Conservation (phyloP, 2,113 vertebrate species). For the Pseudorasbora parva region DNA sequence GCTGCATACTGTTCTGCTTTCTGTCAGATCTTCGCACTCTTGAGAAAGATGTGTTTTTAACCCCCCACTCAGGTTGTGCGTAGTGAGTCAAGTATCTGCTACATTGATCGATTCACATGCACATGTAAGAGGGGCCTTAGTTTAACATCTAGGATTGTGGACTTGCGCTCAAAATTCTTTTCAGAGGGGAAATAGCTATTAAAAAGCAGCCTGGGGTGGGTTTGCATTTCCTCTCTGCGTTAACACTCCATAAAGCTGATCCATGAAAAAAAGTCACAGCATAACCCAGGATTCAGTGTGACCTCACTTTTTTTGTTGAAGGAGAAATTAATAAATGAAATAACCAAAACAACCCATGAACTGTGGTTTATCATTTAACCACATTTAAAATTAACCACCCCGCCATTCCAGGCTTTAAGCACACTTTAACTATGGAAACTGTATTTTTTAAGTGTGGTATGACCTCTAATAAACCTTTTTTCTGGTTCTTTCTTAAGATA, state of each 20-base stretch:
- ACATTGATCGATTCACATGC: conserved; percentile 22
- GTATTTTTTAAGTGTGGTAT: not conserved
- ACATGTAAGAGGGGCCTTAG: not conserved
- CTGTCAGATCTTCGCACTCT: not conserved
- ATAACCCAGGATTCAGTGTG: not conserved
- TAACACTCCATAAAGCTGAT: conserved; percentile 49
- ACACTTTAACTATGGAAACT: conserved; percentile 5
- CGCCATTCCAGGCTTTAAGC: not conserved
- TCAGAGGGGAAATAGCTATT: conserved; percentile 27
- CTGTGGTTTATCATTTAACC: conserved; percentile 23
- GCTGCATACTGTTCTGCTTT: not conserved
- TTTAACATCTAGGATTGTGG: not conserved
- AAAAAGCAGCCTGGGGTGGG: conserved; percentile 37
- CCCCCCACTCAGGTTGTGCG: not conserved
- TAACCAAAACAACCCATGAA: conserved; percentile 7
- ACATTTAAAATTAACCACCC: conserved; percentile 10
- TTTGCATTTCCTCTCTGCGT: conserved; percentile 45
- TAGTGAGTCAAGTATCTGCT: not conserved
- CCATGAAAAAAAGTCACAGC: conserved; percentile 20
- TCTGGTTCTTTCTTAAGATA: not conserved
- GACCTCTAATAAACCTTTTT: not conserved
- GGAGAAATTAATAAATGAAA: not conserved
- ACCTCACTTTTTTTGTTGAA: not conserved
- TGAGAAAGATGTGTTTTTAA: conserved; percentile 1
- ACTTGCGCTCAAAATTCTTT: conserved; percentile 29